These are phyloP conservation scores for Rhyacophila evoluta DNA, from an alignment of 2,888 invertebrate species.

Conservation along the genomic window DNA sequence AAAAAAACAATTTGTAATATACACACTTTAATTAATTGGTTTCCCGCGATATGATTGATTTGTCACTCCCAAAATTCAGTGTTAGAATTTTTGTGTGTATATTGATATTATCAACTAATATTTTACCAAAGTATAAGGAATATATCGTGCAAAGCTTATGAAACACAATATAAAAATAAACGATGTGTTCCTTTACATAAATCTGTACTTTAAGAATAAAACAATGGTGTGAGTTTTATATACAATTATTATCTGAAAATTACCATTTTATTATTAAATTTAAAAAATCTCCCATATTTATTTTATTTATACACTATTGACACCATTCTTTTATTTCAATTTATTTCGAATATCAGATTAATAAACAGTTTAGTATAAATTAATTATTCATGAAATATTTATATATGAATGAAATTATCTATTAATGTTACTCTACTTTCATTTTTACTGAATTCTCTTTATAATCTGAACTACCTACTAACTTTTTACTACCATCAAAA, in stretches of 20 bases:
- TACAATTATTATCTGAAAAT: too few relatives aligned
- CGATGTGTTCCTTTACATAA: neutral
- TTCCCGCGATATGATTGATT: neutral
- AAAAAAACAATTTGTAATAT: conserved; percentile 12
- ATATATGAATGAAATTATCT: conserved; percentile 1
- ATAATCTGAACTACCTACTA: conserved; percentile 10
- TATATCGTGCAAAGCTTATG: neutral
- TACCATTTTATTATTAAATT: too few relatives aligned
- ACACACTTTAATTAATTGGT: neutral
- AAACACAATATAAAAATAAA: neutral
- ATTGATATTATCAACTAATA: neutral
- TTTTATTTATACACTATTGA: neutral
- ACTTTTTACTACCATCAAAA: neutral
- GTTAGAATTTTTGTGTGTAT: neutral
- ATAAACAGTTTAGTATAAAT: conserved; percentile 4
- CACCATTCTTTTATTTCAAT: neutral
- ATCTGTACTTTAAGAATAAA: neutral
- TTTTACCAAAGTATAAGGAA: neutral
- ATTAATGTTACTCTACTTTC: conserved; percentile 12
- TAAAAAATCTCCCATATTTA: too few relatives aligned
- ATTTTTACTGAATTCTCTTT: conserved; percentile 16
- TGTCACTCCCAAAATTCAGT: conserved; percentile 10
- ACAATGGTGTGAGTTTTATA: neutral
- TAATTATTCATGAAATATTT: neutral
- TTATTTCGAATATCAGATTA: neutral